A percentile compares a stretch with the other conserved stretches of the same genome.
Conservation (phyloP, 1,140 invertebrate genomes). For the Dreissena polymorpha region DNA sequence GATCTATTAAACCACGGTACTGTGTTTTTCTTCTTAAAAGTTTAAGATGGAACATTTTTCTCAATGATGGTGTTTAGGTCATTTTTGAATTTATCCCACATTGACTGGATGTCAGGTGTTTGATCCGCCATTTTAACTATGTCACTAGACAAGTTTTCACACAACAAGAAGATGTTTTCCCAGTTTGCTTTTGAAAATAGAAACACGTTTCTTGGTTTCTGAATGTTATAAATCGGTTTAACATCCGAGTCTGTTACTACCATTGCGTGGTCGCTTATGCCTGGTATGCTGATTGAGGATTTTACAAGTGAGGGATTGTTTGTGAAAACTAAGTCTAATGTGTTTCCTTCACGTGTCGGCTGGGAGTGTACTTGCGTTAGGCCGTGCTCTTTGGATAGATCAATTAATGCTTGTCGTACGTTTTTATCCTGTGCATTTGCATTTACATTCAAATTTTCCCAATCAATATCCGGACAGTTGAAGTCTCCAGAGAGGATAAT, state of each 20-base stretch:
- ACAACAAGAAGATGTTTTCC: too few species aligned
- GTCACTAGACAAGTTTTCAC: too few species aligned
- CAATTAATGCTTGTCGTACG: not conserved
- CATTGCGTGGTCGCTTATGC: conserved; percentile 1
- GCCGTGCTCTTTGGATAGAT: not conserved
- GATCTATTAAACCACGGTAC: too few species aligned
- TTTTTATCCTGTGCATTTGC: not conserved
- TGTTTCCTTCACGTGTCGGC: not conserved
- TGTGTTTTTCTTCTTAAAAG: too few species aligned
- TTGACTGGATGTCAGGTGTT: too few species aligned
- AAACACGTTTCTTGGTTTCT: too few species aligned
- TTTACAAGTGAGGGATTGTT: not conserved
- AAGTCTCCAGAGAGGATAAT: not conserved
- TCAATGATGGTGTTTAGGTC: too few species aligned
- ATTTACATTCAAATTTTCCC: not conserved
- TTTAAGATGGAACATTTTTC: too few species aligned
- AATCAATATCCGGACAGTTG: conserved; percentile 3
- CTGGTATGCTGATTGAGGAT: not conserved
- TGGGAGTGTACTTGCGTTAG: not conserved
- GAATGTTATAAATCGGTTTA: too few species aligned
- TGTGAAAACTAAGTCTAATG: conserved; percentile 1
- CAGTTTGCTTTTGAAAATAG: too few species aligned
- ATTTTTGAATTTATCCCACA: too few species aligned
- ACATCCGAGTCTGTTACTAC: conserved; percentile 8
- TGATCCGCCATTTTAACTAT: too few species aligned